Base-by-base conservation (phyloP, 1,140 invertebrate genomes). In the Lepidurus arcticus region DNA sequence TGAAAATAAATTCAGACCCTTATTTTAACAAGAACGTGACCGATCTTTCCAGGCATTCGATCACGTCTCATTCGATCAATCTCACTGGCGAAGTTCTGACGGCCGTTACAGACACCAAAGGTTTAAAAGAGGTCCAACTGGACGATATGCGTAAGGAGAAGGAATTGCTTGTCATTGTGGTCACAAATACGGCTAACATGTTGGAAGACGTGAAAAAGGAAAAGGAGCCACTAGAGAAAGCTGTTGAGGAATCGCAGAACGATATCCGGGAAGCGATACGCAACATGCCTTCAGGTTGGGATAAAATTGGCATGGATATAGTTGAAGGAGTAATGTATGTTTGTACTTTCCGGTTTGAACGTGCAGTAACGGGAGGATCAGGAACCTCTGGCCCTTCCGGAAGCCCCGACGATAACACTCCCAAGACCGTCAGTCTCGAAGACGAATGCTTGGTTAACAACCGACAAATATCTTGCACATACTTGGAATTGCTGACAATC, bases 71-170 rank as follows among this genome's bases (percentile, higher is more conserved):
- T n/a, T n/a, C n/a, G n/a, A 78, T 78, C n/a, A 75, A 75, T 24
- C 75, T 78, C 43, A 78, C 78, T 9, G 16, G 42, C 11, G 78
- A 78, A 73, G 78, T 78, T n/a, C 16, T 78, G 11, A 45, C 74
- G 47, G 73, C 44, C 65, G 47, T 44, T 44, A 78, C 78, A 11
- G 73, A 42, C 11, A 73, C 65, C 34, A 78, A 78, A 75, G 73
- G 78, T 16, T n/a, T 74, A 6, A 73, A 78, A 34, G 78, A 78
- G 24, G 11, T 21, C n/a, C 44, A 78, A 1, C 10, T 75, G 24
- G 73, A 42, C 1, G 21, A 78, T 11, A 13, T 73, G 24, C 6
- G 7, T 10, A n/a, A 24, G 4, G 43, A 78, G 43, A 42, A 78
- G 43, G 42, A 78, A 34, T 34, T 34, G 26, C 74, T 2, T 13